Conservation (phyloP, 1,140 invertebrate genomes). For the Diachasma alloeum region DNA sequence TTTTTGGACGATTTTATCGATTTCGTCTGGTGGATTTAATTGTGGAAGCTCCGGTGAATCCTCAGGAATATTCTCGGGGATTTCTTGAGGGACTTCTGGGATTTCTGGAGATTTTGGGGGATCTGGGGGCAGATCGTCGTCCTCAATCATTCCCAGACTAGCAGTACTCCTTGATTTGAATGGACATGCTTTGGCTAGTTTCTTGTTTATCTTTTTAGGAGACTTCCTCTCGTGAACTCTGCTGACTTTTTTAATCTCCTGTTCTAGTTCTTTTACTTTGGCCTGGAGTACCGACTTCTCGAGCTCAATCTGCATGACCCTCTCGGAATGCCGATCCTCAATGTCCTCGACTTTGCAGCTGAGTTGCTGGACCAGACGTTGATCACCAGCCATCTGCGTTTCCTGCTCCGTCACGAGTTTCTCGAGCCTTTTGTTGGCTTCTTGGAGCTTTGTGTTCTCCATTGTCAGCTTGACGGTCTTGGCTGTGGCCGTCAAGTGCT, state of each 20-base stretch:
- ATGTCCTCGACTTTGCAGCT: constrained; percentile 40
- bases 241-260: constrained; percentile 30
- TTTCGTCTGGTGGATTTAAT: not conserved
- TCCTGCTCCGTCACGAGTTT: constrained; percentile 28
- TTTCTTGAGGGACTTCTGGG: not conserved
- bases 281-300: constrained; percentile 38
- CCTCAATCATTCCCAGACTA: not conserved
- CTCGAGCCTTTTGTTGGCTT: constrained; percentile 23
- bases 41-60: not conserved
- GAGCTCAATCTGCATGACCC: constrained; percentile 32
- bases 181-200: not conserved
- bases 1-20: not conserved
- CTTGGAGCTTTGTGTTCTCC: constrained; percentile 36
- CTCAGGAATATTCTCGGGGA: not conserved
- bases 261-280: constrained; percentile 37
- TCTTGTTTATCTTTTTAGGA: not conserved
- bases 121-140: not conserved
- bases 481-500: constrained; percentile 33
- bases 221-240: not conserved
- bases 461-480: constrained; percentile 40
- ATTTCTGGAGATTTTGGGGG: not conserved
- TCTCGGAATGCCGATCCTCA: constrained; percentile 29
- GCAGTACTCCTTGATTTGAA: not conserved
- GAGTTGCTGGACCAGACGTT: constrained; percentile 43
- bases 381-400: constrained; percentile 37